Percentiles rank a stretch among this genome's conserved stretches.
Evolutionary conservation across 2,888 invertebrate genomes (phyloP).

Genomic region (Lysandra bellargus): DNA sequence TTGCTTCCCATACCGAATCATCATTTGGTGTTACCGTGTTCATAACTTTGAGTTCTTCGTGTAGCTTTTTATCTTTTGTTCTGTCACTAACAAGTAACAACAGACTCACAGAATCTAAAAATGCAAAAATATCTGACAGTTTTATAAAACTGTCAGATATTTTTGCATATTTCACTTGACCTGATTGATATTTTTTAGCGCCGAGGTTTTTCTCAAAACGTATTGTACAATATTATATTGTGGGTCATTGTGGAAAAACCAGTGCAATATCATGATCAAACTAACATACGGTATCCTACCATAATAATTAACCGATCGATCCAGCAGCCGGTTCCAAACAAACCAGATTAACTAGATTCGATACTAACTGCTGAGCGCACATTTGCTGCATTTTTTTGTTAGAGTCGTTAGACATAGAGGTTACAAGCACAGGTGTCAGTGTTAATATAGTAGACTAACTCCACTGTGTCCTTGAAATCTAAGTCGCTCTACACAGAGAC

Average conservation of each 20-base stretch:
- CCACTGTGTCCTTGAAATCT: too few species aligned
- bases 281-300: neutral
- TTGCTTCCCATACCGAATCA: too few species aligned
- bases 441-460: too few species aligned
- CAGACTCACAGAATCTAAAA: neutral
- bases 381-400: neutral
- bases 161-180: neutral
- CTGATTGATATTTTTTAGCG: neutral
- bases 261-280: neutral
- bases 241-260: neutral
- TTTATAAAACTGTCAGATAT: neutral
- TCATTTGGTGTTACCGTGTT: too few species aligned
- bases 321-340: neutral
- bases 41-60: too few species aligned
- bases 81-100: neutral
- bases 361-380: neutral
- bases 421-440: neutral
- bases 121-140: neutral
- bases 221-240: constrained; percentile 3
- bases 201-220: neutral
- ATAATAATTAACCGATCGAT: neutral
- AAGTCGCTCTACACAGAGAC: too few species aligned
- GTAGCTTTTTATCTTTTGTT: neutral
- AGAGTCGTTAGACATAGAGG: neutral
- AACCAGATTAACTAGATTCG: neutral